Evolutionary conservation across 2,888 invertebrate species (phyloP).

Genomic region (Xestia sexstrigata): DNA sequence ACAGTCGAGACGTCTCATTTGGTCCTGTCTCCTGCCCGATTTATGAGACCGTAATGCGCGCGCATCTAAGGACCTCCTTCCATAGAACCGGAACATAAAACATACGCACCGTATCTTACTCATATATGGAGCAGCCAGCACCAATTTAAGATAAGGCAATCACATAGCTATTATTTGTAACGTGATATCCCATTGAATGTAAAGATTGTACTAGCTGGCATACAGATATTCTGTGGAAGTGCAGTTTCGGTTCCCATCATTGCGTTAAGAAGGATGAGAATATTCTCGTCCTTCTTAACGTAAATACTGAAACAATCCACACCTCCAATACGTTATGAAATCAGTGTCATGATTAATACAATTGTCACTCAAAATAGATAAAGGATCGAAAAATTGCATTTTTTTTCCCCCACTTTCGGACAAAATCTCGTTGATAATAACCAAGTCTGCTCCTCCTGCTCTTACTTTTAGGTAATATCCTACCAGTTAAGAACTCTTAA

Average conservation of each 20-base stretch:
- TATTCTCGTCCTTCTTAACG: too few relatives aligned
- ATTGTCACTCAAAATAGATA: background rate
- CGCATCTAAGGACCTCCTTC: slow-evolving; percentile 64
- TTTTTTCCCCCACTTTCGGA: background rate
- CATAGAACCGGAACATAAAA: slow-evolving; percentile 58
- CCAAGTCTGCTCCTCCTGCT: background rate
- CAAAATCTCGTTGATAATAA: background rate
- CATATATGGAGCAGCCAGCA: slow-evolving; percentile 40
- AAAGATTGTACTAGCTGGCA: slow-evolving; percentile 17
- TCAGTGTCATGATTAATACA: background rate
- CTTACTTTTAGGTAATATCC: background rate
- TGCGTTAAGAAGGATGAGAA: background rate
- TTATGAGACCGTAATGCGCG: slow-evolving; percentile 75
- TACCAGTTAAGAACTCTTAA: background rate
- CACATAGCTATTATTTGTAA: slow-evolving; percentile 33
- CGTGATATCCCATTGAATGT: slow-evolving; percentile 34
- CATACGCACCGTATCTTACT: slow-evolving; percentile 42
- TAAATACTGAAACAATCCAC: background rate
- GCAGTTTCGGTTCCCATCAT: background rate
- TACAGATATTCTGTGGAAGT: background rate
- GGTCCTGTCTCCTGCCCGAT: slow-evolving; percentile 70
- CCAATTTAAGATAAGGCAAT: slow-evolving; percentile 36
- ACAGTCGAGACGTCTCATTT: slow-evolving; percentile 71
- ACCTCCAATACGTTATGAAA: background rate
- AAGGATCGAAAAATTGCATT: background rate